These are phyloP conservation scores for Cetoscarus ocellatus DNA, from an alignment of 2,797 vertebrate genomes.

Conservation along the genomic window DNA sequence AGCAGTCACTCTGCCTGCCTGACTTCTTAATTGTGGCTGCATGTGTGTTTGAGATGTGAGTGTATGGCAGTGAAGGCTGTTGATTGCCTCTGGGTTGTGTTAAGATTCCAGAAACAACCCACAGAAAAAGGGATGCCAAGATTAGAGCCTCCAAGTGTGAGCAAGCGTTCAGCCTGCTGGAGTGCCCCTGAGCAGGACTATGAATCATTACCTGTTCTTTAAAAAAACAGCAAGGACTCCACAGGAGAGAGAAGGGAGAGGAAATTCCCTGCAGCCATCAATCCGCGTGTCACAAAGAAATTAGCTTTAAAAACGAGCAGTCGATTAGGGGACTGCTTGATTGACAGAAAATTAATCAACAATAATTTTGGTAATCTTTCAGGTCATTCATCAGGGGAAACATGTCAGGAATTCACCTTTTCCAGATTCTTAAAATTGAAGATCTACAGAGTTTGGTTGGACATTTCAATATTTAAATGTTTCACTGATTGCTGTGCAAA, in stretches of 20 bases:
- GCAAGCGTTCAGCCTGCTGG: conserved; percentile 24
- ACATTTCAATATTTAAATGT: background rate
- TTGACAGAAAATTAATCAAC: conserved; percentile 20
- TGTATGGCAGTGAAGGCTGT: conserved; percentile 34
- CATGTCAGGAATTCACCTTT: background rate
- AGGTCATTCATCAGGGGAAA: conserved; percentile 36
- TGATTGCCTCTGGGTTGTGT: conserved; percentile 46
- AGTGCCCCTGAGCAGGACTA: conserved; percentile 55
- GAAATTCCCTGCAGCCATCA: conserved; percentile 32
- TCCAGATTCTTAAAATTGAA: conserved; percentile 2
- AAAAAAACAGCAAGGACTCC: conserved; percentile 16
- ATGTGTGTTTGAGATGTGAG: conserved; percentile 59
- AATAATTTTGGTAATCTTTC: conserved; percentile 11
- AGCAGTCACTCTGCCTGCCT: conserved; percentile 74
- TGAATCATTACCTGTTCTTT: conserved; percentile 39
- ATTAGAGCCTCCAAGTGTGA: conserved; percentile 14
- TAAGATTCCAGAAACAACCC: conserved; percentile 50
- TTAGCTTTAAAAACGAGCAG: conserved; percentile 12
- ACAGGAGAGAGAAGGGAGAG: conserved; percentile 19
- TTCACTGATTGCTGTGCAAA: background rate
- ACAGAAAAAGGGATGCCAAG: conserved; percentile 29
- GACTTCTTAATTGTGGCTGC: conserved; percentile 82
- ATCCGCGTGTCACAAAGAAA: conserved; percentile 29
- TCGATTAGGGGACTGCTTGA: conserved; percentile 29
- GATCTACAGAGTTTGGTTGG: background rate